Base-by-base conservation (phyloP, 2,888 invertebrate genomes). In the Ectemnius continuus region DNA sequence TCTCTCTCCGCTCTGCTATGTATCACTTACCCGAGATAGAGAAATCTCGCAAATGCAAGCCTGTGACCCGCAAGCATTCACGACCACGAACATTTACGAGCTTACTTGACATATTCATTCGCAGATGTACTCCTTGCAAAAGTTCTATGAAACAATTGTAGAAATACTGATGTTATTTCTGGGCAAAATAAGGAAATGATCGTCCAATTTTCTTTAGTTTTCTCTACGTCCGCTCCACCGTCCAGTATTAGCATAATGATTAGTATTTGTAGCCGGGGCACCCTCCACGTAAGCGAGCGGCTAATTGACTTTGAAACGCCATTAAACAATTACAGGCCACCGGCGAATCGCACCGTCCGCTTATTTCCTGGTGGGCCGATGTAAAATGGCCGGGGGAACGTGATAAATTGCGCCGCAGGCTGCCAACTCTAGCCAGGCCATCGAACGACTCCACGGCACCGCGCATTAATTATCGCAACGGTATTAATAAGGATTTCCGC, bases 1-100 rank as follows among this genome's bases (percentile, higher is more conserved):
- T 36, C 36, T 36, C 8, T 36, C 36, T n/a, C n/a, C 23, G 23
- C 58, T 57, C 4, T 47, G 20, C 5, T 20, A 46, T 20, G 8
- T 6, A 14, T 48, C 52, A 26, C 77, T 76, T 72, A 75, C 77
- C 76, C 72, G 47, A 64, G 76, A 76, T 76, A 73, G n/a, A 64
- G 3, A 61, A 18, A 63, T 68, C 47, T n/a, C 8, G 36, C 11
- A 14, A 14, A 28, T 16, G 20, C 14, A 56, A 56, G 48, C 11
- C 26, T 23, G 36, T 36, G 36, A 36, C 36, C 8, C 11, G 8
- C 8, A 36, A 36, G 36, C 36, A 23, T 23, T 23, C 23, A 23
- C 3, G 23, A 23, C 23, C 23, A 23, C 3, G 3, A 23, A 23
- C 3, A 23, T 36, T 36, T 36, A 11, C 36, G 8, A 36, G 36